These are phyloP conservation scores for Lampris incognitus DNA, from an alignment of 2,113 vertebrate genomes.

Conservation along the genomic window DNA sequence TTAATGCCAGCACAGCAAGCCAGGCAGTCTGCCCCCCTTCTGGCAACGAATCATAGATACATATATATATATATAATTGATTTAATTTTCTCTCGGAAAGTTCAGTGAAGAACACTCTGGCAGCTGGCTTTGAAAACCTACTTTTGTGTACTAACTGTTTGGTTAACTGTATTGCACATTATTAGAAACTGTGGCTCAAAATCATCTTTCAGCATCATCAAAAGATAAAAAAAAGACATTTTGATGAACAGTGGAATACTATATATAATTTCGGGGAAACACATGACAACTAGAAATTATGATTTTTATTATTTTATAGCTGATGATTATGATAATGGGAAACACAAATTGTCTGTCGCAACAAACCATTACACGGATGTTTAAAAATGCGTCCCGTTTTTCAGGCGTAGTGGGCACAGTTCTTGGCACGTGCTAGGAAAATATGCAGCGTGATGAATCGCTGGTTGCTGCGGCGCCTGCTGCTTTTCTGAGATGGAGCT, in stretches of 20 bases:
- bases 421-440: slow-evolving; percentile 39
- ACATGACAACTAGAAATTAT: neutral
- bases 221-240: neutral
- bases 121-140: slow-evolving; percentile 13
- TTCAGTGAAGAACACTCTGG: neutral
- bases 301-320: neutral
- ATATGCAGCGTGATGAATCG: slow-evolving; percentile 39
- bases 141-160: neutral
- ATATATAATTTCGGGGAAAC: neutral
- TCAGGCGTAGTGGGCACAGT: neutral
- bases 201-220: neutral
- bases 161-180: neutral
- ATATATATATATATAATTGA: slow-evolving; percentile 50
- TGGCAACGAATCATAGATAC: slow-evolving; percentile 26
- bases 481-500: slow-evolving; percentile 46
- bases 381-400: slow-evolving; percentile 10
- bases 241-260: too few species aligned
- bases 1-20: slow-evolving; percentile 27
- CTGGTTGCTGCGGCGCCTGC: slow-evolving; percentile 30
- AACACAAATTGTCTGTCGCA: too few species aligned
- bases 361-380: too few species aligned
- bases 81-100: slow-evolving; percentile 42
- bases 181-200: neutral
- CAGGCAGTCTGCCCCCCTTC: slow-evolving; percentile 26
- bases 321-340: too few species aligned